Percentiles rank a stretch among this genome's conserved stretches.
Conservation (phyloP, 2,113 vertebrate genomes). For the Beaufortia kweichowensis region DNA sequence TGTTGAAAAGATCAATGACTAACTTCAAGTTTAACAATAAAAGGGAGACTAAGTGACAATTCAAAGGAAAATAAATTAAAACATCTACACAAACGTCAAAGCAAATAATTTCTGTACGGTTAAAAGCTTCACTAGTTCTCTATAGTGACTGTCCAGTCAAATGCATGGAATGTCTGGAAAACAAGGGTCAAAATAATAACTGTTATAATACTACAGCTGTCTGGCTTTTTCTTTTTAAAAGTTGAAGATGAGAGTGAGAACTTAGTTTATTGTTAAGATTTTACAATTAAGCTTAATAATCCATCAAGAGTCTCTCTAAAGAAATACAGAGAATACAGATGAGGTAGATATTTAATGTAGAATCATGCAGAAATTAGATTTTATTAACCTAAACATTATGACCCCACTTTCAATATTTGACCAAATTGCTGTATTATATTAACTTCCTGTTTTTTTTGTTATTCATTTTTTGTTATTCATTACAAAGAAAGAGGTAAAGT, state of each 20-base stretch:
- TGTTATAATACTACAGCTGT: not conserved
- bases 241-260: constrained; percentile 1
- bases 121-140: not conserved
- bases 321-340: no score
- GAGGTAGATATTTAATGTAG: no score
- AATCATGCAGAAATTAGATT: no score
- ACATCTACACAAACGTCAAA: not conserved
- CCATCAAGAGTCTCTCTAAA: constrained; percentile 36
- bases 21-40: not conserved
- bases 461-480: no score
- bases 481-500: no score
- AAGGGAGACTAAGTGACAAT: not conserved
- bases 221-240: not conserved
- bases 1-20: not conserved
- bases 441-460: no score
- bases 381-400: no score
- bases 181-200: not conserved
- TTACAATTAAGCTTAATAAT: no score
- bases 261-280: constrained; percentile 35
- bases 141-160: not conserved
- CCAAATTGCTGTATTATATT: no score
- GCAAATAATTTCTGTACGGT: constrained; percentile 1
- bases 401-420: no score
- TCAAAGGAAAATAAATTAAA: not conserved
- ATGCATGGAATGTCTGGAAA: constrained; percentile 7